These are phyloP conservation scores for Lagopus leucura DNA, from an alignment of 2,113 vertebrate species.

Conservation along the genomic window DNA sequence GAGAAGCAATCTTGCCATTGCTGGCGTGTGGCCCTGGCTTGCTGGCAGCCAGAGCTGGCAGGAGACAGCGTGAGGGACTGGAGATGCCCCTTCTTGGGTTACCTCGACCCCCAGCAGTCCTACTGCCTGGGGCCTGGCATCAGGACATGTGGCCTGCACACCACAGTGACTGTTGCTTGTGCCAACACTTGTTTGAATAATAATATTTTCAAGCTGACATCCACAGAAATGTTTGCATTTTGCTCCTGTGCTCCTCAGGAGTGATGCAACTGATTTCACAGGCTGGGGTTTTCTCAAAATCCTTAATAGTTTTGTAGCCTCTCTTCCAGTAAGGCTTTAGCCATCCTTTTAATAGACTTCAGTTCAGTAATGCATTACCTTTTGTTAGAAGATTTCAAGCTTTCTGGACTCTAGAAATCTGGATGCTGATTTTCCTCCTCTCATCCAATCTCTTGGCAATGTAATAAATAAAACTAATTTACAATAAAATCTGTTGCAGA, in stretches of 20 bases:
- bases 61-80: not conserved
- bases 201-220: not conserved
- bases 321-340: not conserved
- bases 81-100: not conserved
- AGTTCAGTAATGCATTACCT: not conserved
- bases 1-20: not conserved
- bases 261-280: slow-evolving; percentile 11
- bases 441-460: not conserved
- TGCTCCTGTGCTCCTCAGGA: not conserved
- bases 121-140: not conserved
- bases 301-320: not conserved
- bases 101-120: not conserved
- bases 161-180: rapidly evolving
- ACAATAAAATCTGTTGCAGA: slow-evolving; percentile 5
- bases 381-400: not conserved
- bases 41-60: not conserved
- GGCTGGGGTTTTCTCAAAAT: slow-evolving; percentile 17
- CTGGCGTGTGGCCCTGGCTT: not conserved
- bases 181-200: not conserved
- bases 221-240: slow-evolving; percentile 22
- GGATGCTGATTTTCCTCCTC: not conserved
- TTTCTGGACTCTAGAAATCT: not conserved
- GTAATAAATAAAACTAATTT: not conserved
- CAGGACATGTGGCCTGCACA: rapidly evolving
- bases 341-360: not conserved